phyloP scores from a whole-genome alignment of 1,140 invertebrate genomes.

The Bombus confusus region DNA sequence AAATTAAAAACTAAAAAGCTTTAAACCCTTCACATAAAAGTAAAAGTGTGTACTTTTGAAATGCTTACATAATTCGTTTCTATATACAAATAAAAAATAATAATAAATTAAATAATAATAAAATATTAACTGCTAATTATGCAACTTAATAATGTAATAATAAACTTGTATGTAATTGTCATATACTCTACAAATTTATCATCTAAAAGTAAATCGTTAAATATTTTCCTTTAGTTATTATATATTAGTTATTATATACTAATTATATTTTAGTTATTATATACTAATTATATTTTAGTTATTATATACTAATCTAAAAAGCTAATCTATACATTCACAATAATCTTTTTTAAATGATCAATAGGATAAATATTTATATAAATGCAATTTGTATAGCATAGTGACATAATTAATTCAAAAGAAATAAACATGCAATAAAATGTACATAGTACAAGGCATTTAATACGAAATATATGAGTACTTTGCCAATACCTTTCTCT shows the following conservation, averaged over 20 bases:
- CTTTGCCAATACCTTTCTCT: constrained; percentile 84
- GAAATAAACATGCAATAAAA: constrained; percentile 27
- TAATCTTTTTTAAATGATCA: background rate
- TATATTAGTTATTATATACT: background rate
- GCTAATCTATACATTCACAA: too few relatives aligned
- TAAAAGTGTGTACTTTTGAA: constrained; percentile 22
- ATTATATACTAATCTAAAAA: background rate
- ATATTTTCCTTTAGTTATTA: background rate
- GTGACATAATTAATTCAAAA: constrained; percentile 16
- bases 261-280: background rate
- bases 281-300: background rate
- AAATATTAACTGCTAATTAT: background rate
- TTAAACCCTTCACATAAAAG: constrained; percentile 7
- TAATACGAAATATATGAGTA: constrained; percentile 75
- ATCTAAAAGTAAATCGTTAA: too few relatives aligned
- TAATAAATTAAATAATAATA: background rate
- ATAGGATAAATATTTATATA: background rate
- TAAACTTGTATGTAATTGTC: constrained; percentile 1
- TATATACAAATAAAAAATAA: constrained; percentile 26
- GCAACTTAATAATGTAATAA: constrained; percentile 23
- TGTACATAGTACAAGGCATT: constrained; percentile 56
- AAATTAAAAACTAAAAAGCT: constrained; percentile 38
- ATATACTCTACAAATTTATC: background rate
- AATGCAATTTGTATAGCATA: background rate
- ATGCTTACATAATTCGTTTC: constrained; percentile 7